Percentiles rank a stretch among this genome's conserved stretches.
Evolutionary conservation across 2,797 vertebrate genomes (phyloP).

Genomic region (Crax fasciolata): DNA sequence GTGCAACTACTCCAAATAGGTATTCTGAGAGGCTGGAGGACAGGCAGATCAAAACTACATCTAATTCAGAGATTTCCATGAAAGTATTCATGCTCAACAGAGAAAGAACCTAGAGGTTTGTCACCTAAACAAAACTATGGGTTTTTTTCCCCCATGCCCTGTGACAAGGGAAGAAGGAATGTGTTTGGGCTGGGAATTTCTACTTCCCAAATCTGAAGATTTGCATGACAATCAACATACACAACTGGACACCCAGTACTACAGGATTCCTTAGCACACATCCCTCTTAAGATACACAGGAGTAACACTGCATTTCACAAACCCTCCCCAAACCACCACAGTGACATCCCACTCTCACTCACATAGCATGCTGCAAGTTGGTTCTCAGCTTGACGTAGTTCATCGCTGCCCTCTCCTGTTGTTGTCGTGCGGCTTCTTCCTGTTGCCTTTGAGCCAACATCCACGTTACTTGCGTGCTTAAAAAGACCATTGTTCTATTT

Average conservation of each 20-base stretch:
- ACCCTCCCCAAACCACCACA: neutral
- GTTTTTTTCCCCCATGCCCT: neutral
- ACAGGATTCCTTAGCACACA: neutral
- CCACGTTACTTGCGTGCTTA: constrained; percentile 99
- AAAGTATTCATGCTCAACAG: neutral
- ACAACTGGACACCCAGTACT: neutral
- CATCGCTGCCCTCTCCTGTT: constrained; percentile 98
- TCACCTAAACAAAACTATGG: neutral
- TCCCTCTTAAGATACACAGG: neutral
- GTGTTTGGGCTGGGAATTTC: neutral
- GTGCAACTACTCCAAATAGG: neutral
- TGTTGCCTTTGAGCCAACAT: constrained; percentile 99
- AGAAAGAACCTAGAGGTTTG: neutral
- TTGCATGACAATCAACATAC: neutral
- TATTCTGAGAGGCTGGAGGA: neutral
- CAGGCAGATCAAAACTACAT: neutral
- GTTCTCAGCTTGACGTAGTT: constrained; percentile 99
- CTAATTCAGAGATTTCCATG: neutral
- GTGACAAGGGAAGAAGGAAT: neutral
- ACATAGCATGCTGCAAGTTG: constrained; percentile 99
- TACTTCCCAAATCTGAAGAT: neutral
- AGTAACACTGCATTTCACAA: neutral
- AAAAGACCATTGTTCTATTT: constrained; percentile 85
- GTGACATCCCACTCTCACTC: constrained; percentile 73
- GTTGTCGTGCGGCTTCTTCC: constrained; percentile 96